A percentile compares a stretch with the other conserved stretches of the same genome.
Conservation (phyloP, 2,113 vertebrate species). For the Hypanus sabinus region DNA sequence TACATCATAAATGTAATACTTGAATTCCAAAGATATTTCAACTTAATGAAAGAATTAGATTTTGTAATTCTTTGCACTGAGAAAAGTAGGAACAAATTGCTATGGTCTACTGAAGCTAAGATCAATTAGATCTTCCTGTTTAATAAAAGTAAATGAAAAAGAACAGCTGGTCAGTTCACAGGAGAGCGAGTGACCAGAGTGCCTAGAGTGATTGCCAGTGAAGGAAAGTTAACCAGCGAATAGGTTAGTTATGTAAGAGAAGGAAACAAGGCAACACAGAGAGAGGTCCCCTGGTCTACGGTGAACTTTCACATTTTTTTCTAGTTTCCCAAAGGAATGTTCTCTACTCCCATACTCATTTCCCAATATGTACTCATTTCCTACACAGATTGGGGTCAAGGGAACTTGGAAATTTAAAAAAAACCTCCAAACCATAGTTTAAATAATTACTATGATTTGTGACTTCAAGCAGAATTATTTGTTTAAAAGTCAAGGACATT, state of each 20-base stretch:
- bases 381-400: no score
- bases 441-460: neutral
- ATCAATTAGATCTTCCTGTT: neutral
- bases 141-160: neutral
- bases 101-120: neutral
- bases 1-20: conserved; percentile 36
- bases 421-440: neutral
- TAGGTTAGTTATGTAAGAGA: neutral
- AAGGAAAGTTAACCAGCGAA: neutral
- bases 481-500: neutral
- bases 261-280: neutral
- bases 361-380: no score
- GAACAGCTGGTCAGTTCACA: neutral
- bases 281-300: neutral
- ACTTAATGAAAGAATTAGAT: conserved; percentile 29
- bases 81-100: conserved; percentile 12
- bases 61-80: neutral
- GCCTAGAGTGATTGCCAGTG: neutral
- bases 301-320: neutral
- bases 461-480: neutral
- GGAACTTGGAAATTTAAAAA: no score
- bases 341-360: neutral
- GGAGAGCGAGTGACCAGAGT: neutral
- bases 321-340: neutral
- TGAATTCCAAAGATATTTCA: conserved; percentile 32